A percentile compares a stretch with the other conserved stretches of the same genome.
Evolutionary conservation across 1,140 invertebrate species (phyloP).

Genomic region (Odontomachus brunneus): DNA sequence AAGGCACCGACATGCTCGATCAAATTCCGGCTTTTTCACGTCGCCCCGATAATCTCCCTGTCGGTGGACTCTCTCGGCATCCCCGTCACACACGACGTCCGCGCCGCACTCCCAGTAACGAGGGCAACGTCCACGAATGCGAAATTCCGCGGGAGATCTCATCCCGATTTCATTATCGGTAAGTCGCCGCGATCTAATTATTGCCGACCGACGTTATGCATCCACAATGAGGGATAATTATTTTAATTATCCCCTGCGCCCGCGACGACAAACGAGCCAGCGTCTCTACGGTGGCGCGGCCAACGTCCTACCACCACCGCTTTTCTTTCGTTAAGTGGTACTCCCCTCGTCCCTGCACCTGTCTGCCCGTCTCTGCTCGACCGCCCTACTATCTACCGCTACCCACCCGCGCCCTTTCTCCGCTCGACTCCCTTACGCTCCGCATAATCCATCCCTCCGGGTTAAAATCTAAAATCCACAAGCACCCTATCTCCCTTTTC

Average conservation of each 20-base stretch:
- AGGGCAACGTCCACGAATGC: neutral
- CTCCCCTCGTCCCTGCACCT: neutral
- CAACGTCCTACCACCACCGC: constrained; percentile 5
- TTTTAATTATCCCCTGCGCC: constrained; percentile 64
- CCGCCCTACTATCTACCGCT: neutral
- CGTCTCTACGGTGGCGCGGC: constrained; percentile 28
- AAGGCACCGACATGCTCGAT: neutral
- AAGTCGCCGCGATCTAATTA: constrained; percentile 44
- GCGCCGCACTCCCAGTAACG: too few relatives aligned
- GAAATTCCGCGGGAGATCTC: constrained; percentile 26
- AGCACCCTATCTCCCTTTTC: neutral
- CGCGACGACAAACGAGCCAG: constrained; percentile 53
- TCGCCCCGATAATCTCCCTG: constrained; percentile 1
- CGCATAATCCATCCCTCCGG: constrained; percentile 62
- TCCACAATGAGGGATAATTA: constrained; percentile 50
- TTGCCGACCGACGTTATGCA: constrained; percentile 15
- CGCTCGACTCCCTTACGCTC: constrained; percentile 47
- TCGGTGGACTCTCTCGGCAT: too few relatives aligned
- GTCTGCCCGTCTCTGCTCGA: neutral
- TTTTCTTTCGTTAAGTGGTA: constrained; percentile 59
- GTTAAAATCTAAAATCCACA: constrained; percentile 67
- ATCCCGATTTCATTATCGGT: constrained; percentile 53
- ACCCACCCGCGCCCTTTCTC: constrained; percentile 15
- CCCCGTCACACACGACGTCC: too few relatives aligned
- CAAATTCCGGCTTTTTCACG: neutral